Evolutionary conservation across 2,113 vertebrate genomes (phyloP), one percentile per base, ranked within the genome.

Genomic region (Oncorhynchus clarkii): DNA sequence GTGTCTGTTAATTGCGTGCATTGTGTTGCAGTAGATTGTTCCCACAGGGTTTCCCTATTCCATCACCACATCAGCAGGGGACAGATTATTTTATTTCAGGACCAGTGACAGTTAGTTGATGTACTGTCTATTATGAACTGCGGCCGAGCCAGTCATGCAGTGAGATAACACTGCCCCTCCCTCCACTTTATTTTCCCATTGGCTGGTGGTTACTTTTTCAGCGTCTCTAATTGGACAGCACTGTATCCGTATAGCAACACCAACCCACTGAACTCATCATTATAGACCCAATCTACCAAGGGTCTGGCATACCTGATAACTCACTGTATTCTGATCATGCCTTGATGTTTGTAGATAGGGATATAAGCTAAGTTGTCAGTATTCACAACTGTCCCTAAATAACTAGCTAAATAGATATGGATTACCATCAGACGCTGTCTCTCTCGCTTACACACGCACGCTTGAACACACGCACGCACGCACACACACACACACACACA

Each of bases 1-100:
- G 80, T 80, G 78, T 72, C 78, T 82, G 80, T 84, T 85, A 89
- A 90, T 89, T 89, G 86, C 72, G 51, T 67, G 79, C 80, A 84
- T 89, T 87, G 86, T 79, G 79, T 62, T 66, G 14, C 18, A 49
- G 69, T 20, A 78, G 72, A 74, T 74, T 51, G 31, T 74, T 86
- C 83, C 84, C 86, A 67, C 72, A 83, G 81, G 78, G 77, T 71
- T 78, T 14, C 79, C 75, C 9, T 34, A 8, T 78, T 71, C 39
- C 27, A 45, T 29, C 67, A 86, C 82, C 75, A 78, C 81, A 87
- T 83, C 87, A 24, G 73, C 71, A 64, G n/a, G 69, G 24, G 49
- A 45, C 39, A 11, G 39, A 75, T 70, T 60, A 81, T 84, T 84
- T 89, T 86, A 90, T 29, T 54, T 62, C n/a, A 62, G 7, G 12